phyloP scores from a whole-genome alignment of 2,888 invertebrate genomes.

The Hypena proboscidalis region DNA sequence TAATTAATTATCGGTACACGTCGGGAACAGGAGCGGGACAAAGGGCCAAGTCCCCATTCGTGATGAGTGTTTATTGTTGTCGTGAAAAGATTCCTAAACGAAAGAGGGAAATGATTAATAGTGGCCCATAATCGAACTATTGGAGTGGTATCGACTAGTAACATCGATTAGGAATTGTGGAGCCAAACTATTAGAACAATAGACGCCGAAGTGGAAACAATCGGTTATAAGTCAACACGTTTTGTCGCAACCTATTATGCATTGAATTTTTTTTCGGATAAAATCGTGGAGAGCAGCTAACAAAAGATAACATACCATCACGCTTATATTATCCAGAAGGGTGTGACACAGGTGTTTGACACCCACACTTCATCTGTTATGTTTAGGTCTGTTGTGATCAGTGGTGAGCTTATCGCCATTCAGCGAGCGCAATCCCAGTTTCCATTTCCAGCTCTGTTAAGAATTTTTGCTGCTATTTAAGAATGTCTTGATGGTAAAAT shows the following conservation, averaged over 20 bases:
- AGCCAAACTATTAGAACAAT: conserved; percentile 26
- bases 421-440: too few relatives aligned
- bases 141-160: conserved; percentile 39
- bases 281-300: too few relatives aligned
- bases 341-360: too few relatives aligned
- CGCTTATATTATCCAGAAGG: too few relatives aligned
- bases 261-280: too few relatives aligned
- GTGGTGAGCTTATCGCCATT: too few relatives aligned
- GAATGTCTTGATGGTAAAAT: too few relatives aligned
- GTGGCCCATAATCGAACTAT: conserved; percentile 42
- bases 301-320: too few relatives aligned
- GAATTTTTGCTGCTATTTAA: too few relatives aligned
- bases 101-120: conserved; percentile 44
- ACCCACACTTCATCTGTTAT: too few relatives aligned
- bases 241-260: background rate
- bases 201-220: conserved; percentile 15
- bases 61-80: conserved; percentile 53
- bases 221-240: conserved; percentile 6
- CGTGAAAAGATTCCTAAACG: conserved; percentile 46
- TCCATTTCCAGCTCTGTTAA: too few relatives aligned
- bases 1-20: conserved; percentile 63
- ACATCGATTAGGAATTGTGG: conserved; percentile 39
- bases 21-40: conserved; percentile 53
- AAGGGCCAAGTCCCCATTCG: conserved; percentile 44
- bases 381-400: too few relatives aligned